Percentiles rank a stretch among this genome's conserved stretches.
phyloP scores from a whole-genome alignment of 1,140 invertebrate genomes.

The Zaprionus nigranus region DNA sequence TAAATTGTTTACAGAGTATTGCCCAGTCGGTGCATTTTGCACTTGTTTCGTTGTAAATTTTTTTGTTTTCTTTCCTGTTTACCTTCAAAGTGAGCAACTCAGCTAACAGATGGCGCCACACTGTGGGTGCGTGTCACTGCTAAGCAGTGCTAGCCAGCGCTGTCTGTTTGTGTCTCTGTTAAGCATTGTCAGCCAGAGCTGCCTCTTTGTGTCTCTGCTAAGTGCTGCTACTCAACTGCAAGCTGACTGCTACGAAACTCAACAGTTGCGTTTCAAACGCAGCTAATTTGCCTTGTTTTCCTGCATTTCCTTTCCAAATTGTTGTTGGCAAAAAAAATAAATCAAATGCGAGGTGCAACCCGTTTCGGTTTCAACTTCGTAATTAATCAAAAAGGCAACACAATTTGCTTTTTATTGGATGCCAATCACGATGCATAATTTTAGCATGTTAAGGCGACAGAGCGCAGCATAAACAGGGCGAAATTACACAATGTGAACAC shows the following conservation, averaged over 20 bases:
- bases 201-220: background rate
- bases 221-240: background rate
- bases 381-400: conserved; percentile 72
- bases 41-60: background rate
- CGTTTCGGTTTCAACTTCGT: conserved; percentile 49
- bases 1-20: background rate
- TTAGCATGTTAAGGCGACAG: conserved; percentile 57
- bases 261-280: background rate
- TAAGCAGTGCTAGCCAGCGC: background rate
- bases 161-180: background rate
- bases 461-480: conserved; percentile 21
- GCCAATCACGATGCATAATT: conserved; percentile 74
- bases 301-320: conserved; percentile 24
- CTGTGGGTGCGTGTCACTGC: conserved; percentile 1
- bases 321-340: conserved; percentile 48
- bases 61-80: background rate
- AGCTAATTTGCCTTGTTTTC: background rate
- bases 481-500: conserved; percentile 57
- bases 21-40: background rate
- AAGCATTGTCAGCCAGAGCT: background rate
- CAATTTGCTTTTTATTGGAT: conserved; percentile 8
- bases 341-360: conserved; percentile 45
- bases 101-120: background rate
- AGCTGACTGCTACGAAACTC: conserved; percentile 20
- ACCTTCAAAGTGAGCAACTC: background rate